Evolutionary conservation across 2,888 invertebrate species (phyloP).

Genomic region (Tholera decimalis): DNA sequence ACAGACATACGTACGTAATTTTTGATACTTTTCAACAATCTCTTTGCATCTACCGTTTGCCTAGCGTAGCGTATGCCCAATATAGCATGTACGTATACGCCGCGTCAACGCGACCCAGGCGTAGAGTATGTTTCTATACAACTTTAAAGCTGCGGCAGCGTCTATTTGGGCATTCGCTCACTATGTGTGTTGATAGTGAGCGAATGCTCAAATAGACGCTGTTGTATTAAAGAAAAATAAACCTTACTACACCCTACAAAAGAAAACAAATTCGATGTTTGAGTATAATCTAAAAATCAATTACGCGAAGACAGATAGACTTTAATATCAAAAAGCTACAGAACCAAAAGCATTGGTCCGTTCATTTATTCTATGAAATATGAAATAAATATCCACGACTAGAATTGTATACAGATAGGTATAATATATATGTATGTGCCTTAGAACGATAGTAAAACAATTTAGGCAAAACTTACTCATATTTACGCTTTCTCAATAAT

Average conservation of each 20-base stretch:
- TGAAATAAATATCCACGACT: conserved; percentile 39
- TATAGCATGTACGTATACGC: not conserved
- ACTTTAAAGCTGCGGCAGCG: not conserved
- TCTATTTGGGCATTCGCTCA: not conserved
- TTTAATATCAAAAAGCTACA: conserved; percentile 60
- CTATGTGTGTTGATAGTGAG: too few relatives aligned
- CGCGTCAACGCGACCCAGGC: not conserved
- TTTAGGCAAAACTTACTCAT: conserved; percentile 49
- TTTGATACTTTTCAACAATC: not conserved
- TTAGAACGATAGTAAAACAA: conserved; percentile 37
- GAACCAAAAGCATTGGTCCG: conserved; percentile 66
- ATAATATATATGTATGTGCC: conserved; percentile 23
- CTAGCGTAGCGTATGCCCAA: not conserved
- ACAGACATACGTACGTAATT: not conserved
- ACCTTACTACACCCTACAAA: not conserved
- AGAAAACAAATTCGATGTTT: conserved; percentile 53
- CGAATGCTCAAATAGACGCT: too few relatives aligned
- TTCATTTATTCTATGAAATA: conserved; percentile 60
- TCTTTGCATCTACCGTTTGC: not conserved
- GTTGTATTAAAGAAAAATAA: not conserved
- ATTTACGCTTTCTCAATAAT: conserved; percentile 24
- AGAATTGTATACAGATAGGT: conserved; percentile 34
- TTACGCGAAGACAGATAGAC: conserved; percentile 33
- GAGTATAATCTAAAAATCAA: conserved; percentile 40
- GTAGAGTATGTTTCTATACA: not conserved